phyloP scores from a whole-genome alignment of 2,113 vertebrate genomes.

The Noturus placidus region DNA sequence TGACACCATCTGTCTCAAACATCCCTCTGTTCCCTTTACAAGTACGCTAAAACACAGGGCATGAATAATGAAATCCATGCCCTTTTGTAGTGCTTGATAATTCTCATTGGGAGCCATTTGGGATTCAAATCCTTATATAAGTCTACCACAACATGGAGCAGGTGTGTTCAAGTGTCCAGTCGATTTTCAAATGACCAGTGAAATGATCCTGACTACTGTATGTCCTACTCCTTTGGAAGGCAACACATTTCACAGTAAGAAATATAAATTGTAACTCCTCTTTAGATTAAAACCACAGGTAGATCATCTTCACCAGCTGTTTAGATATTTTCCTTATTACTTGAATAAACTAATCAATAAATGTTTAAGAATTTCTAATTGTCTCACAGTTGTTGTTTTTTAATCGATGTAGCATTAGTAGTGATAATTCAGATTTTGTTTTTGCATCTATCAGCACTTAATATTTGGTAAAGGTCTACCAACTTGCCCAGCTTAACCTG shows the following conservation, averaged over 20 bases:
- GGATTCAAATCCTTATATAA: not conserved
- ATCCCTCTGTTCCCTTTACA: not conserved
- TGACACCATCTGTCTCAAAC: slow-evolving; percentile 39
- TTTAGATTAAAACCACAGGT: not conserved
- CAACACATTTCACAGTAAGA: not conserved
- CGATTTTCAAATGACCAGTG: not conserved
- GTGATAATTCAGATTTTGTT: not conserved
- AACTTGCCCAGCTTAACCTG: not conserved
- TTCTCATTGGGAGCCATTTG: not conserved
- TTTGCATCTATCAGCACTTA: not conserved
- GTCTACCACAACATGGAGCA: not conserved
- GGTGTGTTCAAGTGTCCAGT: not conserved
- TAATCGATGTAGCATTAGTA: not conserved
- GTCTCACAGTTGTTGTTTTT: not conserved
- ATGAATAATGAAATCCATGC: slow-evolving; percentile 1
- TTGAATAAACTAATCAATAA: not conserved
- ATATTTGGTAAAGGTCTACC: not conserved
- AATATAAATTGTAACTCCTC: not conserved
- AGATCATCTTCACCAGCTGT: not conserved
- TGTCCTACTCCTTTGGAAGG: not conserved
- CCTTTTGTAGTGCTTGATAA: not conserved
- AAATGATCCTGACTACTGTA: not conserved
- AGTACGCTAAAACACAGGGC: not conserved
- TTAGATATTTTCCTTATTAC: not conserved
- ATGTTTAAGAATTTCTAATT: not conserved